A percentile compares a stretch with the other conserved stretches of the same genome.
These are phyloP conservation scores for Anoplolepis gracilipes DNA, from an alignment of 1,140 invertebrate species.

Conservation along the genomic window DNA sequence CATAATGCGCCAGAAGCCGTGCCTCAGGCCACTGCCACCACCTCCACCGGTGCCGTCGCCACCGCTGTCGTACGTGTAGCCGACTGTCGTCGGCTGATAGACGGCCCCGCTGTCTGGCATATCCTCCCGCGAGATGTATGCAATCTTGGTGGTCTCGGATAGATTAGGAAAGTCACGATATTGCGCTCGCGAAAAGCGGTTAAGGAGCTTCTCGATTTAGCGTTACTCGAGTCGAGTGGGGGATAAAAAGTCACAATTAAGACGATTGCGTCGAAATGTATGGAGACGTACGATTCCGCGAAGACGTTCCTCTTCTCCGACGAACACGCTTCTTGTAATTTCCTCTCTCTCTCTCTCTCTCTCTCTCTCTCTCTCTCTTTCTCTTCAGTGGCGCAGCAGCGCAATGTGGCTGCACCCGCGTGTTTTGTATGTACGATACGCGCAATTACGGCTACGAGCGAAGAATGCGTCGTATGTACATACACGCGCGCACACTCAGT, in stretches of 20 bases:
- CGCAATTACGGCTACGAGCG: background rate
- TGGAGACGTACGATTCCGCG: background rate
- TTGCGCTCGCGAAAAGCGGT: background rate
- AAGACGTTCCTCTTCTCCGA: background rate
- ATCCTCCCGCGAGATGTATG: constrained; percentile 59
- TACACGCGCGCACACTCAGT: too few relatives aligned
- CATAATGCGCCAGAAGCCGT: constrained; percentile 81
- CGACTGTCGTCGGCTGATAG: constrained; percentile 85
- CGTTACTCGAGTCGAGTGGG: background rate
- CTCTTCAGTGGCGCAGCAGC: background rate
- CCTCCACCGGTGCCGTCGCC: constrained; percentile 76
- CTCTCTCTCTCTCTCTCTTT: too few relatives aligned
- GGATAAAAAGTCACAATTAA: background rate
- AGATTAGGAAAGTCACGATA: background rate
- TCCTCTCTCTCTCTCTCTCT: background rate
- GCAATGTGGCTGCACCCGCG: constrained; percentile 1
- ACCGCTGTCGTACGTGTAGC: constrained; percentile 82
- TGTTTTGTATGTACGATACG: background rate
- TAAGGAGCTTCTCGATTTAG: background rate
- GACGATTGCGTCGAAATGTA: too few relatives aligned
- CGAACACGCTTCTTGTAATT: background rate
- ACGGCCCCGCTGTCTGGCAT: constrained; percentile 84
- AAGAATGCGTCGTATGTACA: background rate
- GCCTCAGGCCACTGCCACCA: constrained; percentile 74
- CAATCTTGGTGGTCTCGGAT: constrained; percentile 29